A percentile compares a stretch with the other conserved stretches of the same genome.
Conservation (phyloP, 1,140 invertebrate species). For the Anoplophora glabripennis region DNA sequence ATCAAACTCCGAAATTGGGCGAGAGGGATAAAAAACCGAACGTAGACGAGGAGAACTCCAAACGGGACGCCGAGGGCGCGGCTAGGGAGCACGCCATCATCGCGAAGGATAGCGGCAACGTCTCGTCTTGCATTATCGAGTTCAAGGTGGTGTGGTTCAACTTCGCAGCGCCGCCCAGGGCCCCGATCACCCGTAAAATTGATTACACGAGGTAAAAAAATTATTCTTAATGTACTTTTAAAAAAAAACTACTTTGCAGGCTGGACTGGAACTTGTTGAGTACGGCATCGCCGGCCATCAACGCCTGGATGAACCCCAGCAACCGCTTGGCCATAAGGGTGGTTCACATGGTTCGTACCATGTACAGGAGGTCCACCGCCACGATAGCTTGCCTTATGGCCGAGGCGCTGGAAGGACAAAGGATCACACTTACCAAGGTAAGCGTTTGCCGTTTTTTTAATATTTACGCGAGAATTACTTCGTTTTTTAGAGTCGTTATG, state of each 20-base stretch:
- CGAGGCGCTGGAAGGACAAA: conserved; percentile 82
- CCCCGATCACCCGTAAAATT: conserved; percentile 91
- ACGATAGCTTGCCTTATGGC: conserved; percentile 93
- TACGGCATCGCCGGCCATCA: conserved; percentile 93
- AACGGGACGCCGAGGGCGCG: conserved; percentile 32
- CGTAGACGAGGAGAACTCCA: conserved; percentile 9
- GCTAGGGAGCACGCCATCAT: conserved; percentile 28
- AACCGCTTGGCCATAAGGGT: conserved; percentile 83
- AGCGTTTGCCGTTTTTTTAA: conserved; percentile 6
- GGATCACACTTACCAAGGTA: conserved; percentile 80
- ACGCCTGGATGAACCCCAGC: conserved; percentile 95
- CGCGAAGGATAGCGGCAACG: conserved; percentile 62
- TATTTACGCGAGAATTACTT: conserved; percentile 1
- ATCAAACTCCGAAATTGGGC: conserved; percentile 28
- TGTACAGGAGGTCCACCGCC: conserved; percentile 76
- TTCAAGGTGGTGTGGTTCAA: conserved; percentile 94
- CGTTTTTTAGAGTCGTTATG: conserved; percentile 78
- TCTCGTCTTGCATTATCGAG: conserved; percentile 79
- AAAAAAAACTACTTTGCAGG: conserved; percentile 48
- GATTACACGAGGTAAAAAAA: conserved; percentile 80
- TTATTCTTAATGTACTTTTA: conserved; percentile 11
- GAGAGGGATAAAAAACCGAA: conserved; percentile 24
- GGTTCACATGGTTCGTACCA: conserved; percentile 72
- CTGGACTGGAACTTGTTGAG: conserved; percentile 95
- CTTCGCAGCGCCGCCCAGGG: conserved; percentile 92